Conservation (phyloP, 1,140 invertebrate species). For the Adelges cooleyi region DNA sequence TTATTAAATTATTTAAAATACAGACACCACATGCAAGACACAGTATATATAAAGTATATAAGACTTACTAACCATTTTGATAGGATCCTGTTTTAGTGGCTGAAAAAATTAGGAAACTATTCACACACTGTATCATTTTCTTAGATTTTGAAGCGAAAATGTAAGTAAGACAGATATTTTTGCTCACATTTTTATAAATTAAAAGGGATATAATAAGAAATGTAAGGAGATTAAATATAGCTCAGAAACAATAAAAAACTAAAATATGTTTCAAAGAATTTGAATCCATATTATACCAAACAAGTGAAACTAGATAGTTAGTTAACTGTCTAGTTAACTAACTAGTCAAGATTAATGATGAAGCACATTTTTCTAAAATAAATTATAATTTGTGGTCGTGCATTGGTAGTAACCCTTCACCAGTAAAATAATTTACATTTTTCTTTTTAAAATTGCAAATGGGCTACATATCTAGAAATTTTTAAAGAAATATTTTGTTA, state of each 20-base stretch:
- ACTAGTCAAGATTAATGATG: conserved; percentile 1
- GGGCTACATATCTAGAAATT: too few species aligned
- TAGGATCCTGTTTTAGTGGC: conserved; percentile 26
- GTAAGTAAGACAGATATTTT: background rate
- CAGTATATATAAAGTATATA: conserved; percentile 23
- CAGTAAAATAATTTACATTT: too few species aligned
- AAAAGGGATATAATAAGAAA: background rate
- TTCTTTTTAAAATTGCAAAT: too few species aligned
- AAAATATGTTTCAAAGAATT: background rate
- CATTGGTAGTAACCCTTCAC: conserved; percentile 3
- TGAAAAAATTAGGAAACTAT: conserved; percentile 29
- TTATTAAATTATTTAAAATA: background rate
- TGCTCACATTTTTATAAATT: background rate
- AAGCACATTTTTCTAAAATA: background rate
- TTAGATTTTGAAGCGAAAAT: conserved; percentile 6
- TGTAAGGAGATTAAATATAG: background rate
- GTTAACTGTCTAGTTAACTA: too few species aligned
- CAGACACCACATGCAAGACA: conserved; percentile 7
- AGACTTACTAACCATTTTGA: conserved; percentile 29
- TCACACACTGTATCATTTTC: conserved; percentile 16
- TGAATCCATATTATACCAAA: background rate
- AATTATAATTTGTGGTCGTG: background rate
- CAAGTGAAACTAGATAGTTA: too few species aligned
- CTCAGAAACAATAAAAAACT: background rate
- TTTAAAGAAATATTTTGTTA: too few species aligned